Evolutionary conservation across 1,140 invertebrate species (phyloP).

Genomic region (Nasonia vitripennis): DNA sequence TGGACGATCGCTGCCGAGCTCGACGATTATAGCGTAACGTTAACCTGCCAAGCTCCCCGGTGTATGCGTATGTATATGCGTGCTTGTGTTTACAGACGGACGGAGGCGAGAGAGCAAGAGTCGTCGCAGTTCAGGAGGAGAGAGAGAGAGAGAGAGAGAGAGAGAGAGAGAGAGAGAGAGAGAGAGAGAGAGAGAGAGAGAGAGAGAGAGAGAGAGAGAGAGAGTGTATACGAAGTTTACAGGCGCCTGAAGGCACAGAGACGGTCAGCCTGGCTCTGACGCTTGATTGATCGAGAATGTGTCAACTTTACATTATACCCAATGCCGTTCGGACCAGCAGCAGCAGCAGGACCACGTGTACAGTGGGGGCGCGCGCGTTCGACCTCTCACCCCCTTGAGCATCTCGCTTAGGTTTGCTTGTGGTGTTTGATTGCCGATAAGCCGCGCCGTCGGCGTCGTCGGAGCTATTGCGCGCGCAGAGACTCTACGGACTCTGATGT

Average conservation of each 20-base stretch:
- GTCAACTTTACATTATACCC: slow-evolving; percentile 66
- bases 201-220: too few species aligned
- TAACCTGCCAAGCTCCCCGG: not conserved
- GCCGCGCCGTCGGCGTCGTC: not conserved
- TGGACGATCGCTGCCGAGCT: too few species aligned
- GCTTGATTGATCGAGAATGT: slow-evolving; percentile 68
- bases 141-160: not conserved
- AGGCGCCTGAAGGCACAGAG: not conserved
- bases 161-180: too few species aligned
- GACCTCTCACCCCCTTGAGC: not conserved
- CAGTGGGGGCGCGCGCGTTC: not conserved
- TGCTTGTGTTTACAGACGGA: not conserved
- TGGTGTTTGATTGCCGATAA: slow-evolving; percentile 38
- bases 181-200: too few species aligned
- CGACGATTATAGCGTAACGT: not conserved
- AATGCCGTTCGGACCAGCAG: not conserved
- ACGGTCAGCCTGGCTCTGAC: slow-evolving; percentile 57
- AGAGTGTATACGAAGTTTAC: not conserved
- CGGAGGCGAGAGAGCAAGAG: not conserved
- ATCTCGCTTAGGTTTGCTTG: slow-evolving; percentile 7
- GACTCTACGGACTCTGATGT: not conserved
- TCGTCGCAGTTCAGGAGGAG: not conserved
- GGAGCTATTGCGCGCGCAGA: not conserved
- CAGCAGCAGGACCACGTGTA: not conserved
- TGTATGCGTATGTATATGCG: not conserved